These are phyloP conservation scores for Papilio xuthus DNA, from an alignment of 1,140 invertebrate genomes.

Conservation along the genomic window DNA sequence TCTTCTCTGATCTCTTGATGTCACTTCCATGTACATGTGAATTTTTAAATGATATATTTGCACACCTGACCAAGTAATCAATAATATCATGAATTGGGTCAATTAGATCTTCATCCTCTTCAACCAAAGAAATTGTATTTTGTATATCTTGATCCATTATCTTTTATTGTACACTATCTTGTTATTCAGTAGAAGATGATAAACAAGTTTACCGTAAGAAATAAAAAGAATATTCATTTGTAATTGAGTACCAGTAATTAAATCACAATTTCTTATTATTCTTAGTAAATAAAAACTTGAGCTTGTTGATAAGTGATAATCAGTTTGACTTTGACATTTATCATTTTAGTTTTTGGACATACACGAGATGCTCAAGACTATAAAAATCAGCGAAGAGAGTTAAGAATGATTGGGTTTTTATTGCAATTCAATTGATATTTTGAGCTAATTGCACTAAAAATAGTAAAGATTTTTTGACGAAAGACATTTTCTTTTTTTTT, in stretches of 20 bases:
- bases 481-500: no score
- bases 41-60: slow-evolving; percentile 85
- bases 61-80: slow-evolving; percentile 76
- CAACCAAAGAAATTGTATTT: background rate
- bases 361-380: background rate
- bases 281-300: slow-evolving; percentile 4
- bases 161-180: slow-evolving; percentile 4
- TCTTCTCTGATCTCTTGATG: slow-evolving; percentile 86
- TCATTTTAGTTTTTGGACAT: background rate
- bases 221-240: background rate
- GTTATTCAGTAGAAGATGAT: background rate
- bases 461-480: no score
- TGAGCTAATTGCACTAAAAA: no score
- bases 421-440: no score
- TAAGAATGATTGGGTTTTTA: no score
- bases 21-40: slow-evolving; percentile 90
- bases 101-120: slow-evolving; percentile 47
- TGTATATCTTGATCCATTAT: slow-evolving; percentile 32
- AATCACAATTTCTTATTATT: background rate
- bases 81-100: slow-evolving; percentile 78
- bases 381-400: no score
- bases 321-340: background rate
- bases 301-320: background rate
- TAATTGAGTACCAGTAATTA: background rate
- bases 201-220: background rate